Base-by-base conservation (phyloP, 2,797 vertebrate species). In the Falco biarmicus region DNA sequence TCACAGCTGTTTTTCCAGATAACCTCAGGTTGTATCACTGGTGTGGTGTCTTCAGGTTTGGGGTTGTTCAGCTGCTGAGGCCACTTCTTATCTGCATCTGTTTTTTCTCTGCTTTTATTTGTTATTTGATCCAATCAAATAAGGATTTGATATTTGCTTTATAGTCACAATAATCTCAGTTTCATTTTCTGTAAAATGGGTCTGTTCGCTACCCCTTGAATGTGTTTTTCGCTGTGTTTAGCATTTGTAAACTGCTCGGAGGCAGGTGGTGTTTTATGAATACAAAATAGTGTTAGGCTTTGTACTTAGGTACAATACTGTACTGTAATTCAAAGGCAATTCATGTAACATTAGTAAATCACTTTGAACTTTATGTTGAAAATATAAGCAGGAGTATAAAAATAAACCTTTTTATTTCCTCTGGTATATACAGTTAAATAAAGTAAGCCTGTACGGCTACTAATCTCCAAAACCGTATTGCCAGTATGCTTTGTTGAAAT, bases 341-440 rank as follows among this genome's bases (percentile, higher is more conserved):
- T 95, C 94, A 81, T 93, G 95, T 95, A 90, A 95, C 76, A 63
- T 96, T 95, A 95, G 80, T 96, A 97, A 97, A 96, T 97, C 93
- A 97, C 87, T 97, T 80, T 75, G 93, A 97, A 93, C 90, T 97
- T 97, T 94, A 94, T 95, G 94, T 91, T 95, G 90, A 96, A 96
- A 96, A 89, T 96, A 95, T 92, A 90, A 96, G 94, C 93, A 94
- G 82, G 73, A 89, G 88, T 94, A 92, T 96, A 93, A 96, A 97
- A 96, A 95, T 95, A 97, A 96, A 96, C 85, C 91, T 93, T 97
- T 97, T 97, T 97, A 97, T 97, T 96, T 97, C 95, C 70, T 96
- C 60, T 96, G 89, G 90, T 96, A 96, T 93, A 93, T 95, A 90
- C 81, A 91, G 94, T 96, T 97, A 96, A 97, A 95, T 96, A 97